A percentile compares a stretch with the other conserved stretches of the same genome.
Evolutionary conservation across 2,113 vertebrate genomes (phyloP).

Genomic region (Trochalopteron elliotii): DNA sequence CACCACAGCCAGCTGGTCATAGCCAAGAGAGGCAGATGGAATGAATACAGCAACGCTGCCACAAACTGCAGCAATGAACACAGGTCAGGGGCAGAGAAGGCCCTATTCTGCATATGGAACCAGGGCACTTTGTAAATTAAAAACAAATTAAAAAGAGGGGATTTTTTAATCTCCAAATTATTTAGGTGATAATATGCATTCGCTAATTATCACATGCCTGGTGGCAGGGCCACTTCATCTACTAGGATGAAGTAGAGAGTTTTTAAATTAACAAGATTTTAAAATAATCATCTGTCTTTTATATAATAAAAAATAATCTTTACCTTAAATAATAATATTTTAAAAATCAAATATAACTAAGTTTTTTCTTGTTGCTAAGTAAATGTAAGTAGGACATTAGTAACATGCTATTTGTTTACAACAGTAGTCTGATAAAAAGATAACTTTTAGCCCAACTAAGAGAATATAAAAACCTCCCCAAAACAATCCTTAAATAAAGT

Average conservation of each 20-base stretch:
- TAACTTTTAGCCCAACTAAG: neutral
- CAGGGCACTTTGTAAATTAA: neutral
- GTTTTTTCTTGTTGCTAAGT: neutral
- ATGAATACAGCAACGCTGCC: rapidly evolving
- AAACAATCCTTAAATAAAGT: neutral
- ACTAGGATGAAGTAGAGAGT: neutral
- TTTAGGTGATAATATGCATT: neutral
- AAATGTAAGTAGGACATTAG: neutral
- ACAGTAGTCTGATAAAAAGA: neutral
- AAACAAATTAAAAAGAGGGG: neutral
- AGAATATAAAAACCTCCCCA: neutral
- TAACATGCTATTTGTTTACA: neutral
- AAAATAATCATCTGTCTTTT: neutral
- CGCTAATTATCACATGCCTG: neutral
- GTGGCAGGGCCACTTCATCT: neutral
- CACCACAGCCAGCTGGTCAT: neutral
- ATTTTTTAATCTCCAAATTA: neutral
- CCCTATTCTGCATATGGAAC: neutral
- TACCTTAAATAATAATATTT: neutral
- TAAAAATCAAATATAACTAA: neutral
- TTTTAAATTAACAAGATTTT: neutral
- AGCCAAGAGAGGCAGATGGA: neutral
- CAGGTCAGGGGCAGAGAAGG: neutral
- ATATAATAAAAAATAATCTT: neutral
- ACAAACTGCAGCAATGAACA: neutral